Evolutionary conservation across 2,113 vertebrate species (phyloP), one percentile per base, ranked within the genome.

Genomic region (Hippoglossus stenolepis): DNA sequence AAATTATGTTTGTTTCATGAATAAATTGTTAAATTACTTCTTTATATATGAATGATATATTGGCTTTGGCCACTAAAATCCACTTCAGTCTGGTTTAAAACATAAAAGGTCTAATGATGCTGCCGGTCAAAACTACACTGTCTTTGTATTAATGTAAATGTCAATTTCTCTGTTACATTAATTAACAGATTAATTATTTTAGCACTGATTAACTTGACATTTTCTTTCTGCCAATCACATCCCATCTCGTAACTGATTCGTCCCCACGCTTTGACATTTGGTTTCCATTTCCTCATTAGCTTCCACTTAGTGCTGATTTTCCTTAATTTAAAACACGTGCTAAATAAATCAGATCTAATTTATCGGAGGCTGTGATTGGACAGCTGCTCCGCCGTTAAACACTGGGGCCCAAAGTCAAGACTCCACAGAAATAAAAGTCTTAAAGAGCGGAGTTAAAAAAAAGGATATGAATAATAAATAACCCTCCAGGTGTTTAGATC

Each of bases 241-340:
- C n/a, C 28, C 14, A 43, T 20, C 24, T 47, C 1, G 0, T 5
- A 21, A 21, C 51, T 18, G 15, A 38, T 28, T 1, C 13, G 4
- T 45, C 20, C n/a, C 26, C n/a, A 2, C 2, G n/a, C 58, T 47
- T 43, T 69, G 53, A 81, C 59, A 54, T 64, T 65, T 63, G 23
- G 40, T 57, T 47, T 64, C 23, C 23, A 18, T 18, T 17, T 17
- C 61, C 64, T 63, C 14, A 57, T 73, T 45, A 61, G 8, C 15
- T 58, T 66, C 70, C 20, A 66, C 17, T 59, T 61, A 38, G 3
- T n/a, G 21, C 18, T 20, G 43, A 40, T 43, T 61, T 14, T 60
- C 45, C 54, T 31, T 67, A 12, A 73, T 73, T 47, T 31, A 49
- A 56, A 56, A 69, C 31, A 45, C 7, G 11, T 40, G 13, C 56